Percentiles rank a stretch among this genome's conserved stretches.
Evolutionary conservation across 2,797 vertebrate species (phyloP).

Genomic region (Malacoraja senta): DNA sequence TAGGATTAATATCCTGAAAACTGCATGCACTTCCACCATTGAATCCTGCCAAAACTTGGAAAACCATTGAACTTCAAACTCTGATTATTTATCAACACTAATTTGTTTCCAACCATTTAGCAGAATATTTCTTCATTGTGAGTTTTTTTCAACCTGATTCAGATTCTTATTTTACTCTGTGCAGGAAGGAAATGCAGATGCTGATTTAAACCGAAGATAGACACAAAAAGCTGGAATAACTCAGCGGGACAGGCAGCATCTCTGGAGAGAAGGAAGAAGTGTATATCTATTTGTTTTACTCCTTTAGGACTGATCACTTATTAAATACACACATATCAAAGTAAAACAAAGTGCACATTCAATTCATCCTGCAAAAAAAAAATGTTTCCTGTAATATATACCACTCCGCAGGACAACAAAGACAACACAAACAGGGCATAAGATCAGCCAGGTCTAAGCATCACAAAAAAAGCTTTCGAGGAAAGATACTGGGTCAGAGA

Average conservation of each 20-base stretch:
- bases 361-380: not conserved
- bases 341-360: not conserved
- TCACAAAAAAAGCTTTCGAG: slow-evolving; percentile 21
- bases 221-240: too few species aligned
- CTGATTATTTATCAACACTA: not conserved
- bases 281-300: not conserved
- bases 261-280: too few species aligned
- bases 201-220: too few species aligned
- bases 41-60: not conserved
- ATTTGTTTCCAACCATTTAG: not conserved
- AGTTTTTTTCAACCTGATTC: not conserved
- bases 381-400: not conserved
- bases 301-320: not conserved
- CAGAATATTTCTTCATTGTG: not conserved
- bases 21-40: not conserved
- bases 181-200: too few species aligned
- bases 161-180: not conserved
- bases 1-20: not conserved
- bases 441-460: not conserved
- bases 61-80: not conserved
- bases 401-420: not conserved
- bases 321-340: not conserved
- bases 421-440: not conserved
- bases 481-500: not conserved
- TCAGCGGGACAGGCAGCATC: too few species aligned